Evolutionary conservation across 1,140 invertebrate genomes (phyloP).

Genomic region (Conopomorpha cramerella): DNA sequence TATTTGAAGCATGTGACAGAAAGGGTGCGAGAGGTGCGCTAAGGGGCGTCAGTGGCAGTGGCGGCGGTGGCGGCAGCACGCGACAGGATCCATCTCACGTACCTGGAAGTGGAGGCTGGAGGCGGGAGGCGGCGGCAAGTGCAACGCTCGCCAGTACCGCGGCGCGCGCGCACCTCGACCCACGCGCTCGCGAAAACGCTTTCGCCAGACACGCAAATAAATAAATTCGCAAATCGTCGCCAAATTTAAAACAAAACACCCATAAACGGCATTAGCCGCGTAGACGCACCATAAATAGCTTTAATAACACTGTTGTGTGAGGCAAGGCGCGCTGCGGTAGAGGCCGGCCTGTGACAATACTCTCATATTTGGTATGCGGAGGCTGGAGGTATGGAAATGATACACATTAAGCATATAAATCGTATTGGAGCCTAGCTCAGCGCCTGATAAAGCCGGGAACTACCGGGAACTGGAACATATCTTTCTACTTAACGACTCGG

Average conservation of each 20-base stretch:
- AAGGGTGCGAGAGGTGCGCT: no score
- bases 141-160: conserved; percentile 35
- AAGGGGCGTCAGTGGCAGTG: no score
- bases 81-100: conserved; percentile 4
- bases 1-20: no score
- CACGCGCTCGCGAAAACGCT: conserved; percentile 37
- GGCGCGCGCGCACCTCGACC: conserved; percentile 36
- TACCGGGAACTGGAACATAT: no score
- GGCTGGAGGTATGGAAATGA: conserved; percentile 12
- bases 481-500: no score
- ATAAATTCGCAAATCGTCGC: conserved; percentile 17
- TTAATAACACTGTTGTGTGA: no score
- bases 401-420: no score
- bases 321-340: no score
- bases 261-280: no score
- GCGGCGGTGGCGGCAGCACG: conserved; percentile 6
- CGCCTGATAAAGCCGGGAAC: no score
- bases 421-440: no score
- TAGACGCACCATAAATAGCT: conserved; percentile 27
- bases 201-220: conserved; percentile 20
- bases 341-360: not conserved
- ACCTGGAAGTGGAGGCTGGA: conserved; percentile 13
- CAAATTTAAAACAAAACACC: no score
- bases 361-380: conserved; percentile 3
- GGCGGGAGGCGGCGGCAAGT: conserved; percentile 24